These are phyloP conservation scores for Cebidichthys violaceus DNA, from an alignment of 2,113 vertebrate genomes.

Conservation along the genomic window DNA sequence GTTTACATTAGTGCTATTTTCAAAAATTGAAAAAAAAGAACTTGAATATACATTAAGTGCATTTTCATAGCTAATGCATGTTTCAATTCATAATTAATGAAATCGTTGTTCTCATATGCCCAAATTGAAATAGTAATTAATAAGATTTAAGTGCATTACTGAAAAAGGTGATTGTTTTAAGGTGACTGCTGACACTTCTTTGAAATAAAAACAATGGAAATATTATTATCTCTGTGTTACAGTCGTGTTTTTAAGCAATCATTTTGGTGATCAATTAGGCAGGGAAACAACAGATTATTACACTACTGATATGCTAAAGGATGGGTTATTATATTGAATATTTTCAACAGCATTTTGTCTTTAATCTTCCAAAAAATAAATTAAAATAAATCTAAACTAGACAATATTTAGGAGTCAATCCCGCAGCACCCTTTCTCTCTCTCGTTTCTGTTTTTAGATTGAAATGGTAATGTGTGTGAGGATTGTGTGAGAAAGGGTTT, in stretches of 20 bases:
- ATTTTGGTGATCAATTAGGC: slow-evolving; percentile 5
- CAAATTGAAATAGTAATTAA: background rate
- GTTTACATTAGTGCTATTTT: background rate
- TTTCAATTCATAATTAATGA: background rate
- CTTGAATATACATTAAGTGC: background rate
- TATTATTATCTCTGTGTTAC: background rate
- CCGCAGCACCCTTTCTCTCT: background rate
- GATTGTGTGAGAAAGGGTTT: slow-evolving; percentile 27
- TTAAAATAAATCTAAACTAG: background rate
- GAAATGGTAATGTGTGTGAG: slow-evolving; percentile 31
- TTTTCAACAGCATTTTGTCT: background rate
- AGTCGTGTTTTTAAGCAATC: slow-evolving; percentile 10
- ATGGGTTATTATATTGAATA: background rate
- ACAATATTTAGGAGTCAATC: background rate
- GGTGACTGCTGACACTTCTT: background rate
- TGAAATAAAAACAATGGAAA: slow-evolving; percentile 32
- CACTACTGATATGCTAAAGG: background rate
- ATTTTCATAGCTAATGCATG: slow-evolving; percentile 1
- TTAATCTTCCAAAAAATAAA: background rate
- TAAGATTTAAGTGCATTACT: background rate
- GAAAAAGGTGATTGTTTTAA: background rate
- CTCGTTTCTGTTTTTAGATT: background rate
- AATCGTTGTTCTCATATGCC: background rate
- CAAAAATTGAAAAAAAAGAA: slow-evolving; percentile 11
- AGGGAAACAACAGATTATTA: background rate